These are phyloP conservation scores for Chorisops tibialis DNA, from an alignment of 2,888 invertebrate genomes.

Conservation along the genomic window DNA sequence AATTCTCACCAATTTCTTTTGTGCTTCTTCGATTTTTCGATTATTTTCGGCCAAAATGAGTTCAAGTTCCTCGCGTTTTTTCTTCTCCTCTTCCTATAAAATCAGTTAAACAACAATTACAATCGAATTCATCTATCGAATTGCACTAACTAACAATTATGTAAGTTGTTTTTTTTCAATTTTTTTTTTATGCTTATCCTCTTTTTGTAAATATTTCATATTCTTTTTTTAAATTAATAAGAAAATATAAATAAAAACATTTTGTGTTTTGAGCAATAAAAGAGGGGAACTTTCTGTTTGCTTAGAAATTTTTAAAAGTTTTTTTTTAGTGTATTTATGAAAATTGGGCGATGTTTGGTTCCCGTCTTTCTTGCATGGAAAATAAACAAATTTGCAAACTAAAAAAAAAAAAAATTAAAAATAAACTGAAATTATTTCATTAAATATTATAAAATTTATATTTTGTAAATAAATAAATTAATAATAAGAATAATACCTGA, in stretches of 20 bases:
- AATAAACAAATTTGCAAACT: neutral
- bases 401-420: constrained; percentile 7
- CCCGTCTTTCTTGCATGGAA: constrained; percentile 15
- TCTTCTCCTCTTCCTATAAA: constrained; percentile 95
- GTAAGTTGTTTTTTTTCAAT: neutral
- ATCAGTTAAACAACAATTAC: constrained; percentile 40
- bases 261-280: constrained; percentile 10
- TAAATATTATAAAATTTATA: constrained; percentile 9
- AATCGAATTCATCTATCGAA: neutral
- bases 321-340: neutral
- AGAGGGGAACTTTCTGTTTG: constrained; percentile 13
- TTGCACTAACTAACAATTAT: neutral
- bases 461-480: constrained; percentile 26
- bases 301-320: neutral
- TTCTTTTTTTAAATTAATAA: neutral
- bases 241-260: constrained; percentile 1
- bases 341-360: neutral
- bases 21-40: constrained; percentile 95
- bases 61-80: constrained; percentile 93
- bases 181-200: constrained; percentile 13
- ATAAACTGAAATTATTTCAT: neutral
- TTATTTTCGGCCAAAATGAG: constrained; percentile 97
- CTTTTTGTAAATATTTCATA: too few species aligned
- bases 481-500: constrained; percentile 34
- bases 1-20: constrained; percentile 81